These are phyloP conservation scores for Diuraphis noxia DNA, from an alignment of 1,140 invertebrate genomes.

Conservation along the genomic window DNA sequence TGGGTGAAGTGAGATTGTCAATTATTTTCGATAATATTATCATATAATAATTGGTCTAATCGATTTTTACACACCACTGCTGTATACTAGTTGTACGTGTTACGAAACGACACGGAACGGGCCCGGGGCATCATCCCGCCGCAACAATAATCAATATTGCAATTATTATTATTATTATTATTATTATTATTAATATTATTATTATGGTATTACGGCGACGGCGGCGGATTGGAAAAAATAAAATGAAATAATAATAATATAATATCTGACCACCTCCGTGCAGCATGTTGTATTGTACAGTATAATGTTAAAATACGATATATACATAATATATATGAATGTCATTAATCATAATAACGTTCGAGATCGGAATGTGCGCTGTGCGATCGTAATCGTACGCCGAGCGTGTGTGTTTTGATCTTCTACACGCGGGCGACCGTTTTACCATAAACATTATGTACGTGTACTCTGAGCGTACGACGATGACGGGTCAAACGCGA, in stretches of 20 bases:
- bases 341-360: slow-evolving; percentile 51
- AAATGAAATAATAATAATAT: slow-evolving; percentile 5
- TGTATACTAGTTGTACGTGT: background rate
- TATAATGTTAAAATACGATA: background rate
- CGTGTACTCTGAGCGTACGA: background rate
- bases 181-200: slow-evolving; percentile 48
- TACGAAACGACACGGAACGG: background rate
- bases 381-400: background rate
- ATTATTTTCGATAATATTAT: slow-evolving; percentile 7
- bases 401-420: slow-evolving; percentile 7
- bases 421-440: background rate
- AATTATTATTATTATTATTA: slow-evolving; percentile 40
- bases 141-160: slow-evolving; percentile 27
- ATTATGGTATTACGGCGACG: slow-evolving; percentile 3
- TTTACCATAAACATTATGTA: background rate
- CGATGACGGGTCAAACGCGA: background rate
- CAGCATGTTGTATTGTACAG: background rate
- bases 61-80: slow-evolving; percentile 26
- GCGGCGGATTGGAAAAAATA: background rate
- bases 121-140: slow-evolving; percentile 25
- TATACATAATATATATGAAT: background rate
- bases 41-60: background rate
- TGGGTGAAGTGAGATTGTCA: background rate
- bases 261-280: slow-evolving; percentile 26
- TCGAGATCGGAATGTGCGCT: slow-evolving; percentile 28